These are phyloP conservation scores for Acrocyrtus sp. DNA, from an alignment of 2,888 invertebrate genomes.

Conservation along the genomic window DNA sequence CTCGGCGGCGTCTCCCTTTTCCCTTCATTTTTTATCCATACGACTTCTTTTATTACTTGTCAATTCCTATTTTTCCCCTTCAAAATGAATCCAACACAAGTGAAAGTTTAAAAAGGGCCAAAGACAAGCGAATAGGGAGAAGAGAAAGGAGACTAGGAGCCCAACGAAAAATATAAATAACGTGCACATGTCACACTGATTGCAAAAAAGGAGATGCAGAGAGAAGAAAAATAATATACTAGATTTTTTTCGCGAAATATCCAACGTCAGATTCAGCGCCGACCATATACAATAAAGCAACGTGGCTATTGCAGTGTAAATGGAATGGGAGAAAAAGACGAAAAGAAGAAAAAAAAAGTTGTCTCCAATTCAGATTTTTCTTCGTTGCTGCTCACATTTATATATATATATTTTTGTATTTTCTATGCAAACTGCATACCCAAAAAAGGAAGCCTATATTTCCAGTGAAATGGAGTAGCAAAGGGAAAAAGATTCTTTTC, in stretches of 20 bases:
- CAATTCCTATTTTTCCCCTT: too few species aligned
- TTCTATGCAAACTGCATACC: neutral
- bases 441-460: slow-evolving; percentile 11
- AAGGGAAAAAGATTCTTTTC: too few species aligned
- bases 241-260: slow-evolving; percentile 4
- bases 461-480: too few species aligned
- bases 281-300: neutral
- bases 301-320: slow-evolving; percentile 1
- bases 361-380: neutral
- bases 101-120: too few species aligned
- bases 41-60: neutral
- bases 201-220: slow-evolving; percentile 18
- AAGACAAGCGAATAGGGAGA: too few species aligned
- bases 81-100: too few species aligned
- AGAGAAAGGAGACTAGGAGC: neutral
- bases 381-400: neutral
- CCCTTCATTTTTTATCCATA: too few species aligned
- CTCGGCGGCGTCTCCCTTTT: too few species aligned
- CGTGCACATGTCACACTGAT: slow-evolving; percentile 12
- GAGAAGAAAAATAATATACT: too few species aligned
- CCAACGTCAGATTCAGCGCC: too few species aligned
- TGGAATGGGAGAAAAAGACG: neutral
- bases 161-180: neutral
- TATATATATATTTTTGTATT: neutral
- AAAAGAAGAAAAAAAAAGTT: slow-evolving; percentile 9